These are phyloP conservation scores for Nesometra sesokonis DNA, from an alignment of 35 echinoderm and acorn worm species.

Conservation along the genomic window DNA sequence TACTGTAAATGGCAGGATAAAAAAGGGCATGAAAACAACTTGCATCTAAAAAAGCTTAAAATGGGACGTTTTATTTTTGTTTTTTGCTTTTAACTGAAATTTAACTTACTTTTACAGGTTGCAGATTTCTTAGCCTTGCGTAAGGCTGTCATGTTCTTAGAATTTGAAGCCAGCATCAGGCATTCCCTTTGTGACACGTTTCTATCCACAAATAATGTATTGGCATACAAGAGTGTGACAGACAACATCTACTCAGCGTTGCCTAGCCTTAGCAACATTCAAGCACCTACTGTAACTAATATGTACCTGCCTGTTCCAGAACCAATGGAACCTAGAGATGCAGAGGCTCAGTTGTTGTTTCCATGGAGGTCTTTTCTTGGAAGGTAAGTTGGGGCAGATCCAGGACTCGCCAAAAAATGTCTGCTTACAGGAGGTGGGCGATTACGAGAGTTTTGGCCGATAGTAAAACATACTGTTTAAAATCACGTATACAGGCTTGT, in stretches of 20 bases:
- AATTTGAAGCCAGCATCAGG: slow-evolving; percentile 69
- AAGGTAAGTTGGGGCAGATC: slow-evolving; percentile 52
- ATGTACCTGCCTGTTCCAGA: slow-evolving; percentile 57
- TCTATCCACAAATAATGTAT: slow-evolving; percentile 59
- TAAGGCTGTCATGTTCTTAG: slow-evolving; percentile 80
- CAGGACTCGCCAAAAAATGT: not conserved
- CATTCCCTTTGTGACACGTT: slow-evolving; percentile 82
- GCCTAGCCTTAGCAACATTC: slow-evolving; percentile 55
- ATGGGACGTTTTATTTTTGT: too few species aligned
- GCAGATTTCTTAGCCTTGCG: slow-evolving; percentile 68
- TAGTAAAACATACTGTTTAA: too few species aligned
- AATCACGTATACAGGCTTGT: too few species aligned
- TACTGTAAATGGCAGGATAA: too few species aligned
- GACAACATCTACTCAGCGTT: slow-evolving; percentile 62
- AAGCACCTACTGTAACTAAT: slow-evolving; percentile 45
- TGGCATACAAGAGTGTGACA: slow-evolving; percentile 48
- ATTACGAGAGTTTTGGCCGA: too few species aligned
- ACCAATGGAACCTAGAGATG: slow-evolving; percentile 71
- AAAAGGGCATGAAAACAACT: too few species aligned
- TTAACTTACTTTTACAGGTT: slow-evolving; percentile 44
- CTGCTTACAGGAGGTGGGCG: not conserved
- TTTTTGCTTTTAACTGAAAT: too few species aligned
- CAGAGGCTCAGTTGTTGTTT: slow-evolving; percentile 46
- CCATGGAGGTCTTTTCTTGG: slow-evolving; percentile 78
- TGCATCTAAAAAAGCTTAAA: too few species aligned